Percentiles rank a stretch among this genome's conserved stretches.
These are phyloP conservation scores for Taenaris catops DNA, from an alignment of 2,888 invertebrate genomes.

Conservation along the genomic window DNA sequence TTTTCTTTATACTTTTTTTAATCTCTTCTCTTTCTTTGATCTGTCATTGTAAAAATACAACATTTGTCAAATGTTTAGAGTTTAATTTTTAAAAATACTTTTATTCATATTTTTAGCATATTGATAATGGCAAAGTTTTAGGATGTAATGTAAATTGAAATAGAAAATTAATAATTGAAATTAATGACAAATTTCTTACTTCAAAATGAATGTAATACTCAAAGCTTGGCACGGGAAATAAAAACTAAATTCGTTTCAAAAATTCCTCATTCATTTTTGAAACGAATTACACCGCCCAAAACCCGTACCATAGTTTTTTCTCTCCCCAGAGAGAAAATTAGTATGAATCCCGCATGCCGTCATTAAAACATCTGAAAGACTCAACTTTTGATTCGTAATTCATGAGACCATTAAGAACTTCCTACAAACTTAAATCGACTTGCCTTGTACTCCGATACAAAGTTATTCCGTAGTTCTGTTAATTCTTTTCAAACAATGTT, in stretches of 20 bases:
- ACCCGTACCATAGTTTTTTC: constrained; percentile 8
- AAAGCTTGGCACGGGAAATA: neutral
- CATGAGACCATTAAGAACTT: constrained; percentile 51
- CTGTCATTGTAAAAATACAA: too few relatives aligned
- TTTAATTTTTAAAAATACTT: too few relatives aligned
- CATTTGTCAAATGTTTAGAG: too few relatives aligned
- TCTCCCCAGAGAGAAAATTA: constrained; percentile 16
- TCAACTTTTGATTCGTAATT: constrained; percentile 42
- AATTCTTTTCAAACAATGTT: constrained; percentile 14
- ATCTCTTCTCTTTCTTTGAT: too few relatives aligned
- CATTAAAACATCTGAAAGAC: constrained; percentile 30
- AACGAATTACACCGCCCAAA: constrained; percentile 6
- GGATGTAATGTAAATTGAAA: too few relatives aligned
- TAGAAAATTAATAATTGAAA: too few relatives aligned
- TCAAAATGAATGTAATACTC: too few relatives aligned
- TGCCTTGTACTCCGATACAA: constrained; percentile 41
- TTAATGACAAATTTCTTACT: too few relatives aligned
- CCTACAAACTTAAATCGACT: constrained; percentile 51
- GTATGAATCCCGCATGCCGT: constrained; percentile 22
- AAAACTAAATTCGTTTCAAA: constrained; percentile 3
- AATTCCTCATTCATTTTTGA: constrained; percentile 11
- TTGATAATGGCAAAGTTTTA: too few relatives aligned
- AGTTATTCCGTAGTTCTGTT: constrained; percentile 24
- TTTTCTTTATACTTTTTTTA: too few relatives aligned
- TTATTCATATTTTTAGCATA: too few relatives aligned